Conservation (phyloP, 2,113 vertebrate genomes). For the Dicaeum eximium region DNA sequence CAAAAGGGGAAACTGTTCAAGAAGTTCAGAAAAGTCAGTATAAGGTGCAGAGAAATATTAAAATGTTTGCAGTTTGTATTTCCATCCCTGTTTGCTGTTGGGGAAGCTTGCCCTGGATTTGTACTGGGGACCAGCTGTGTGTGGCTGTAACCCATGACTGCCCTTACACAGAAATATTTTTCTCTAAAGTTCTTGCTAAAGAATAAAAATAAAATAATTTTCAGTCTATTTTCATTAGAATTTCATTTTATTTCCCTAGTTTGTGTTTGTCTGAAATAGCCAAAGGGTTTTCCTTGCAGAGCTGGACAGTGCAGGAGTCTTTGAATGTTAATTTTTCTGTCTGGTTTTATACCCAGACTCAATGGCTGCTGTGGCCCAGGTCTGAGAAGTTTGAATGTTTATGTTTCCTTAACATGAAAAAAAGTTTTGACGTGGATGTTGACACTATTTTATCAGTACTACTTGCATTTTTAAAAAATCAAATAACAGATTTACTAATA, state of each 20-base stretch:
- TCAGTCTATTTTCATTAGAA: background rate
- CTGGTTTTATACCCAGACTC: background rate
- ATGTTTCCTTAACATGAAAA: background rate
- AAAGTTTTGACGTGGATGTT: background rate
- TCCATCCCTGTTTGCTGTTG: background rate
- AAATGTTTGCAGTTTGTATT: background rate
- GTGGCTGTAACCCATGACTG: background rate
- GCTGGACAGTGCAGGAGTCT: background rate
- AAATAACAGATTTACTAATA: background rate
- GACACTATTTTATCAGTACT: background rate
- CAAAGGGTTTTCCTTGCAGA: background rate
- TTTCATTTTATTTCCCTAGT: background rate
- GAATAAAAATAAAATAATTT: background rate
- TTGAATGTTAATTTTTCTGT: background rate
- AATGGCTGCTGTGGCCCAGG: background rate
- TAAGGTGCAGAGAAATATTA: background rate
- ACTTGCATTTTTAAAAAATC: background rate
- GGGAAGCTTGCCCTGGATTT: background rate
- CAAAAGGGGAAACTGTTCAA: background rate
- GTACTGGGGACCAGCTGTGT: background rate
- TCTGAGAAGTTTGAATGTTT: background rate
- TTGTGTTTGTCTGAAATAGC: background rate
- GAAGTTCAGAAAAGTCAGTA: background rate
- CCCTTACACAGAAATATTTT: background rate
- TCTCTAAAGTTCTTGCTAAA: background rate